Conservation (phyloP, 2,797 vertebrate species). For the Sphenodon punctatus region DNA sequence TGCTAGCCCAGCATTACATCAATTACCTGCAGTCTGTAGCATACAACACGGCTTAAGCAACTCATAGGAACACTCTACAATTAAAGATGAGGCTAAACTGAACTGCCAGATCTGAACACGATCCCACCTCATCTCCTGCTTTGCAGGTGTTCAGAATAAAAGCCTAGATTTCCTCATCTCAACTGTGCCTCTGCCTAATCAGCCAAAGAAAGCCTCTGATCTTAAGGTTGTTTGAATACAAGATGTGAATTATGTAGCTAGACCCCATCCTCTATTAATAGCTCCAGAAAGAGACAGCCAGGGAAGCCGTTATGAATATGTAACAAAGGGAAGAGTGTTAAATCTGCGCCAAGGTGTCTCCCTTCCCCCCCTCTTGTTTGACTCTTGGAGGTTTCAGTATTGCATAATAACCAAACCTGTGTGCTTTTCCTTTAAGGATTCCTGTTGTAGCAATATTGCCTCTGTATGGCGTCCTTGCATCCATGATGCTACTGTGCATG, state of each 20-base stretch:
- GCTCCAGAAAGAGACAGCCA: neutral
- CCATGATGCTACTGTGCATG: neutral
- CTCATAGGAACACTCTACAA: neutral
- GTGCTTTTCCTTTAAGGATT: neutral
- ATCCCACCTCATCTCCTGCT: neutral
- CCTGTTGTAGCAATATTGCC: neutral
- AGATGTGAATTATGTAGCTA: neutral
- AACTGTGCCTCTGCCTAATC: neutral
- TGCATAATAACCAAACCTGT: neutral
- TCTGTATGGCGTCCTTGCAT: neutral
- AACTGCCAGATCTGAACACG: neutral
- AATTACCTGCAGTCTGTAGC: neutral
- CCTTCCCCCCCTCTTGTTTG: neutral
- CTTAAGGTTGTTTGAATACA: neutral
- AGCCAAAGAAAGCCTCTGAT: neutral
- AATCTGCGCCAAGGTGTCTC: neutral
- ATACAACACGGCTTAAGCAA: neutral
- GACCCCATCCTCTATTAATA: neutral
- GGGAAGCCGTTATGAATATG: neutral
- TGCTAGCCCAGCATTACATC: neutral
- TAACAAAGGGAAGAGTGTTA: neutral
- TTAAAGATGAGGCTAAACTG: neutral
- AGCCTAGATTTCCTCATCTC: neutral
- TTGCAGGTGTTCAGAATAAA: neutral
- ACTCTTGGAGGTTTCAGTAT: neutral